These are phyloP conservation scores for Lacanobia oleracea DNA, from an alignment of 2,888 invertebrate genomes.

Conservation along the genomic window DNA sequence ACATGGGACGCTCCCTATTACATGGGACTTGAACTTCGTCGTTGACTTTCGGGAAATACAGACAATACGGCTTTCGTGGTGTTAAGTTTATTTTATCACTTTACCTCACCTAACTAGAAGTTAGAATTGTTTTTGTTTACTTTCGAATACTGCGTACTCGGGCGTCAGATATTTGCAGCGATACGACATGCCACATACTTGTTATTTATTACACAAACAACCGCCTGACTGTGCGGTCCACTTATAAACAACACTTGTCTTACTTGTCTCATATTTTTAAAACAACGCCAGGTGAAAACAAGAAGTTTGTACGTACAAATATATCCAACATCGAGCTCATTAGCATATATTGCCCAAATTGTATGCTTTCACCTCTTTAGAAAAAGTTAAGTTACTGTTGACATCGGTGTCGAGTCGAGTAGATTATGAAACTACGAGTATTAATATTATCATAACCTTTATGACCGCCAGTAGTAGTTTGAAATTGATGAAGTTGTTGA, in stretches of 20 bases:
- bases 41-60: no score
- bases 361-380: conserved; percentile 9
- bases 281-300: conserved; percentile 13
- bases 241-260: conserved; percentile 41
- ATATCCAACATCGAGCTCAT: not conserved
- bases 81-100: not conserved
- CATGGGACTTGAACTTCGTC: no score
- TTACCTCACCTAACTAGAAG: not conserved
- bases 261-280: conserved; percentile 10
- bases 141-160: conserved; percentile 1
- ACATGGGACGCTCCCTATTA: no score
- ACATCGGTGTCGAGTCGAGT: not conserved
- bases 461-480: no score
- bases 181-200: not conserved
- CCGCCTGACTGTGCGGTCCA: conserved; percentile 1
- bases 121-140: conserved; percentile 4
- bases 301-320: not conserved
- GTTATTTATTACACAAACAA: conserved; percentile 33
- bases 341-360: not conserved
- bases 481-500: no score
- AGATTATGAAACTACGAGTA: not conserved
- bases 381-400: not conserved
- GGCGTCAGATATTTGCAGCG: conserved; percentile 23
- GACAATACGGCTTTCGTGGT: no score
- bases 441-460: not conserved